Evolutionary conservation across 2,113 vertebrate species (phyloP).

Genomic region (Clupea harengus): DNA sequence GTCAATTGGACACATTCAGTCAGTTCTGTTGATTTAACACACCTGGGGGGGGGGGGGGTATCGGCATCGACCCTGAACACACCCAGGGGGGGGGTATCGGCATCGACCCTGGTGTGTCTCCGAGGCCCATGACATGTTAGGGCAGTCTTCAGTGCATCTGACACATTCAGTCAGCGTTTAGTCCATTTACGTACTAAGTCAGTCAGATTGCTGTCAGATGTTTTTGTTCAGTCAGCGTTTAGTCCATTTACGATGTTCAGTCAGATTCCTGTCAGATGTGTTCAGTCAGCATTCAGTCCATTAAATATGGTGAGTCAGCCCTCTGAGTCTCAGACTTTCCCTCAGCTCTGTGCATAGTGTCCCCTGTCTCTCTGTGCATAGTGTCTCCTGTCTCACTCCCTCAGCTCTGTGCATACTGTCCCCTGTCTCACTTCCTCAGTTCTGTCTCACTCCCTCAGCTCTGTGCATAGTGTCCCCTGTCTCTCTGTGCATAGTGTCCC

Average conservation of each 20-base stretch:
- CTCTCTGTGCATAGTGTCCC: too few relatives aligned
- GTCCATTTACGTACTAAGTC: too few relatives aligned
- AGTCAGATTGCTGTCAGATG: too few relatives aligned
- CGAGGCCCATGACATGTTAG: neutral
- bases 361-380: neutral
- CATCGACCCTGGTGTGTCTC: neutral
- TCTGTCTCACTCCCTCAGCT: neutral
- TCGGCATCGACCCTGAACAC: too few relatives aligned
- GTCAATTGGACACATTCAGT: neutral
- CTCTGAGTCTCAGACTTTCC: neutral
- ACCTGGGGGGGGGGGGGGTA: too few relatives aligned
- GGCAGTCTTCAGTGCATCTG: neutral
- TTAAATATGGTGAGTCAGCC: neutral
- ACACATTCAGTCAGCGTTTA: neutral
- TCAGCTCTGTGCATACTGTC: too few relatives aligned
- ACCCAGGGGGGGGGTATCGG: too few relatives aligned
- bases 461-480: neutral
- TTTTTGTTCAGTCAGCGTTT: too few relatives aligned
- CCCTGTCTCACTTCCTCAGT: too few relatives aligned
- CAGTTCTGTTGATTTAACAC: neutral
- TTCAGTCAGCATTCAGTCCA: neutral
- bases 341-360: neutral
- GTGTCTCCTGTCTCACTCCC: too few relatives aligned
- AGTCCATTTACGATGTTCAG: neutral
- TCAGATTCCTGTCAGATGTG: neutral